Evolutionary conservation across 2,888 invertebrate genomes (phyloP), one percentile per base, ranked within the genome.

Genomic region (Graphium colonna): DNA sequence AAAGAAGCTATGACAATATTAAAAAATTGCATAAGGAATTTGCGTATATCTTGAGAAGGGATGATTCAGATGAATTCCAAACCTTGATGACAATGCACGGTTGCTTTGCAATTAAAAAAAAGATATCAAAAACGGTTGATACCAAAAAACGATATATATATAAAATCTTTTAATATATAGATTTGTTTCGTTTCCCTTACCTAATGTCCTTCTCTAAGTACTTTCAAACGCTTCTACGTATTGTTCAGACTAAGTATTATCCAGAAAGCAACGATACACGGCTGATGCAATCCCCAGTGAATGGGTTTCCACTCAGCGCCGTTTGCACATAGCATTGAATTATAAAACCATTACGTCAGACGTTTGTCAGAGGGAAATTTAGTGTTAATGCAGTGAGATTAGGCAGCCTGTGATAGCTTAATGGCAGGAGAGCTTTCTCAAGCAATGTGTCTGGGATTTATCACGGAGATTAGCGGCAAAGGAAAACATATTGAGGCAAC

Each of bases 391-490:
- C 31, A 48, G 52, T 52, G 26, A 52, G 41, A 52, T 52, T 52
- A 52, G 38, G 13, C 15, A 8, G 38, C 16, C 26, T 52, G 17
- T 18, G 38, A 43, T 43, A 52, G 48, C 48, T 43, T 43, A 52
- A 52, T 43, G 47, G 26, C 36, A 21, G 51, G 15, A 47, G 42
- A 38, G 48, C 52, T 52, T 38, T 48, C 52, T 26, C 52, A 28
- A 26, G 13, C 43, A 53, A 49, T 53, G 16, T 49, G 43, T 53
- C 53, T 44, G 44, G 48, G 53, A 53, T 49, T 45, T 51, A 51
- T 49, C 48, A 15, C 12, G 28, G 43, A 39, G 53, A 53, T 53
- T 49, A 52, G 43, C 9, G 18, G 33, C 13, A 28, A 48, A 48
- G 48, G 47, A 49, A 53, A 47, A 53, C 44, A 53, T 48, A 48